Base-by-base conservation (phyloP, 2,113 vertebrate genomes). In the Polyodon spathula region DNA sequence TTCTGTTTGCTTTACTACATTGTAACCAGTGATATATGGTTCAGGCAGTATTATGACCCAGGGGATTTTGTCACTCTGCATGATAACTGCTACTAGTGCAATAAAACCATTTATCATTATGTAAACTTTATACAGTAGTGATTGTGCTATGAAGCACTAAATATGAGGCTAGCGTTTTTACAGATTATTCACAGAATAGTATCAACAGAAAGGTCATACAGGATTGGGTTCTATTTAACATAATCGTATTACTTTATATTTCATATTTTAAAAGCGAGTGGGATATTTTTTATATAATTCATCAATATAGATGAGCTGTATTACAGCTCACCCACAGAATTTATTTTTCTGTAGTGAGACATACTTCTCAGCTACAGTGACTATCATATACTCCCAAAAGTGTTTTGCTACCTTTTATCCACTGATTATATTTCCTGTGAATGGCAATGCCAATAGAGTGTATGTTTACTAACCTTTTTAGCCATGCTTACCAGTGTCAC, bases 191-290 rank as follows among this genome's bases (percentile, higher is more conserved):
- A 66, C 38, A 6, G 0, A 27, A 51, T 52, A 14, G 63, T 59
- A 73, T 76, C 68, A 42, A 4, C 27, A 46, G 51, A 68, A 75
- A 80, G 66, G 70, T 73, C 68, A 67, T 42, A 64, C 12, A 66
- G 56, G 62, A 65, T 61, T 5, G 37, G 44, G 46, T 73, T 73
- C 71, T 67, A 42, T 66, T 57, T 63, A 61, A 59, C 56, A 58
- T 60, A 70, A 64, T 66, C 51, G 52, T 63, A 54, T 60, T 73
- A 73, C 68, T 79, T 73, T 59, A 68, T 78, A 71, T 73, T 37
- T 57, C 48, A 50, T 50, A 50, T 50, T 50, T 50, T 50, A 50
- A 50, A 11, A 6, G 48, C 15, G 11, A 50, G 48, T 50, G 48
- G 15, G 15, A 50, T n/a, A 50, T n/a, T 27, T n/a, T 44, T n/a